phyloP scores from a whole-genome alignment of 1,140 invertebrate species.

The Drosophila auraria region DNA sequence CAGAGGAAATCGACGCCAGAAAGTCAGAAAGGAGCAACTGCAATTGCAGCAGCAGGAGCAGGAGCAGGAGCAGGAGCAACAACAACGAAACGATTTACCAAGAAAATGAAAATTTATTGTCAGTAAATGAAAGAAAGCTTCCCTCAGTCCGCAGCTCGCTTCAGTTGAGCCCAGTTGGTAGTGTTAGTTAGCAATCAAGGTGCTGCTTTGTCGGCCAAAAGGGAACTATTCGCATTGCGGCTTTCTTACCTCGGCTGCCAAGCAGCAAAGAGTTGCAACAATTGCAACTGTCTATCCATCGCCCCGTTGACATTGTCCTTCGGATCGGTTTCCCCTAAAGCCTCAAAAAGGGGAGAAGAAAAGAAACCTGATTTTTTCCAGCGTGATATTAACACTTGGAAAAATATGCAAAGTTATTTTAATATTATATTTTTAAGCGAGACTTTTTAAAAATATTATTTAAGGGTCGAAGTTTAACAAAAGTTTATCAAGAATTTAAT shows the following conservation, averaged over 20 bases:
- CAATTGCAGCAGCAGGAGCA: conserved; percentile 30
- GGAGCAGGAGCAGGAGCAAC: conserved; percentile 13
- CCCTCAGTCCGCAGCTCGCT: conserved; percentile 23
- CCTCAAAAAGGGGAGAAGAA: conserved; percentile 29
- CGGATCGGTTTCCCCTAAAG: conserved; percentile 54
- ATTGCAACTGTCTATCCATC: conserved; percentile 58
- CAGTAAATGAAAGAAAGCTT: conserved; percentile 81
- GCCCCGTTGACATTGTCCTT: conserved; percentile 58
- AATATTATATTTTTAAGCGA: neutral
- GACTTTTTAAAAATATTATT: neutral
- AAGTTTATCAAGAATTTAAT: neutral
- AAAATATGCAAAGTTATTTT: neutral
- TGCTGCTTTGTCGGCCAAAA: conserved; percentile 52
- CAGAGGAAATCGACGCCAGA: conserved; percentile 72
- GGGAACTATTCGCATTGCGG: conserved; percentile 55
- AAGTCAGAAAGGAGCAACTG: conserved; percentile 56
- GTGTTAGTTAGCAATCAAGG: conserved; percentile 54
- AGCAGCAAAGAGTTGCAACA: conserved; percentile 43
- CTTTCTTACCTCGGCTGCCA: conserved; percentile 48
- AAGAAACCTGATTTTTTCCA: neutral
- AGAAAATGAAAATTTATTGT: conserved; percentile 85
- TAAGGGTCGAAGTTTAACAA: neutral
- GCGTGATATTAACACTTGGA: neutral
- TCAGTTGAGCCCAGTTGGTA: conserved; percentile 36
- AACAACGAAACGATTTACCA: conserved; percentile 71